phyloP scores from a whole-genome alignment of 2,888 invertebrate genomes.

The Onchidella celtica region DNA sequence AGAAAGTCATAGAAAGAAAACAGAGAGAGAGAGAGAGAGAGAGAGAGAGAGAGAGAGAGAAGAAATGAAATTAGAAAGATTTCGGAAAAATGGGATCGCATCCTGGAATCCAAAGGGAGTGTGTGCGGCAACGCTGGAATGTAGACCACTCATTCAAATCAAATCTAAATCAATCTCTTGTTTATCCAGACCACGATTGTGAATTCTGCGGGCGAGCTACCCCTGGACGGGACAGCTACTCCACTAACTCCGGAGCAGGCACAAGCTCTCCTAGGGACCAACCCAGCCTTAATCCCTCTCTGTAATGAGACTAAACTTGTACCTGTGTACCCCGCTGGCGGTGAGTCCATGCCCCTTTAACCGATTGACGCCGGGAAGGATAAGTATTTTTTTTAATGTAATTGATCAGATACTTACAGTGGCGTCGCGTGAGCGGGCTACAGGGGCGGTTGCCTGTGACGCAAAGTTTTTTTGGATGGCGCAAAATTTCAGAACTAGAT shows the following conservation, averaged over 20 bases:
- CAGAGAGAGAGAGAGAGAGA: neutral
- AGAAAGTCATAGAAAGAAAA: neutral
- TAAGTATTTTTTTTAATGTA: too few species aligned
- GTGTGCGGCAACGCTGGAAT: too few species aligned
- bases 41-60: neutral
- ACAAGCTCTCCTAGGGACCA: neutral
- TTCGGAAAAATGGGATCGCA: too few species aligned
- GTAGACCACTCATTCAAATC: neutral
- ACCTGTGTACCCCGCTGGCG: neutral
- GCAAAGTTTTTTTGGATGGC: too few species aligned
- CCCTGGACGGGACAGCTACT: neutral
- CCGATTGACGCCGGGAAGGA: too few species aligned
- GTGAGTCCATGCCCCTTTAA: too few species aligned
- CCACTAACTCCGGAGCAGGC: neutral
- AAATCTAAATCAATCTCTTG: neutral
- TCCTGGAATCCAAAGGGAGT: too few species aligned
- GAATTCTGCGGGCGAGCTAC: neutral
- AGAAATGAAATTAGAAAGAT: neutral
- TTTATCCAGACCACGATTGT: slow-evolving; percentile 12
- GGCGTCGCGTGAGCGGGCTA: too few species aligned
- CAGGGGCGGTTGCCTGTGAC: too few species aligned
- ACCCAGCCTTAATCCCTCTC: neutral
- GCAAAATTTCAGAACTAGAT: too few species aligned
- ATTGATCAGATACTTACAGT: too few species aligned
- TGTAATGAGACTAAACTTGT: neutral